Evolutionary conservation across 2,797 vertebrate species (phyloP), one percentile per base, ranked within the genome.

Genomic region (Brachyalestes nurse): DNA sequence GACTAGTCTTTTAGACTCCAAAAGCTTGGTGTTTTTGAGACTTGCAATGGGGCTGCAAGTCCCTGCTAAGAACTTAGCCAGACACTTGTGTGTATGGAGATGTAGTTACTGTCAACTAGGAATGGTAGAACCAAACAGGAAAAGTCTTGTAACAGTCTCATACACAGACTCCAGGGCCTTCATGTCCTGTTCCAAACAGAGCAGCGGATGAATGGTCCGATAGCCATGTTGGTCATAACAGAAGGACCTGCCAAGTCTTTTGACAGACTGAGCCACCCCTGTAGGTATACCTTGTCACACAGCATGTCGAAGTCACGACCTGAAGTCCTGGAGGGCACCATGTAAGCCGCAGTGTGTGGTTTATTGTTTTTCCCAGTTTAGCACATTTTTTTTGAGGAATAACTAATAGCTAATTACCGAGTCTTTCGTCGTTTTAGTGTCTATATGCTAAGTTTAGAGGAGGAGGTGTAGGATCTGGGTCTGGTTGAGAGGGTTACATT

Each of bases 161-260:
- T 45, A 45, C 42, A 19, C 10, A 58, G 13, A 78, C 21, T 25
- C 45, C 7, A 61, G 34, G 16, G 6, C 49, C 19, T 2, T 72
- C 25, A 69, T 28, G 19, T 19, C 14, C 3, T 55, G 12, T 21
- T 64, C 69, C n/a, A 65, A 72, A 40, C 51, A 5, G 12, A 45
- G 23, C 34, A 38, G 47, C 14, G 65, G 5, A n/a, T 55, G 6
- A 71, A 28, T 25, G 42, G 8, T 61, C 72, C 19, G 21, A 23
- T 66, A 57, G 49, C 21, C 55, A 14, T 10, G 8, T 10, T 34
- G 75, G 47, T n/a, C 66, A 70, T 71, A n/a, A 28, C 66, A 71
- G 55, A 70, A 71, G 53, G 38, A 4, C 28, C 42, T 58, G 49
- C 34, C 45, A 5, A 47, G 72, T 51, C 65, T 72, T 73, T 70